These are phyloP conservation scores for Branchellion lobata DNA, from an alignment of 2,888 invertebrate genomes.

Conservation along the genomic window DNA sequence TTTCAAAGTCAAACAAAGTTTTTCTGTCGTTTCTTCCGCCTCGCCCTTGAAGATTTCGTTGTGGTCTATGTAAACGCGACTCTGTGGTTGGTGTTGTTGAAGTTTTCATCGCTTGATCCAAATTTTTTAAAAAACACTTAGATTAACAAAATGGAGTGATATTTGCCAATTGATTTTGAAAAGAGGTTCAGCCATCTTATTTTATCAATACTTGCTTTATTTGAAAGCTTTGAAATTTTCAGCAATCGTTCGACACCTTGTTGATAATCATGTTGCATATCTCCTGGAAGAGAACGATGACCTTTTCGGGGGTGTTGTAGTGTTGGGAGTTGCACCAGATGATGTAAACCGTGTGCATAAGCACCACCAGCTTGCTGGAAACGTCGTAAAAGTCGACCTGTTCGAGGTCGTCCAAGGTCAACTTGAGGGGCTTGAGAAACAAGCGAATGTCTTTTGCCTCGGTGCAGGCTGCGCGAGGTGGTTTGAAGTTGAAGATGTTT, in stretches of 20 bases:
- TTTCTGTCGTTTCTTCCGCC: conserved; percentile 84
- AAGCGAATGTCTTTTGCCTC: conserved; percentile 87
- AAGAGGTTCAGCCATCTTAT: no score
- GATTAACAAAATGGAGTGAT: no score
- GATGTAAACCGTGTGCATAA: conserved; percentile 83
- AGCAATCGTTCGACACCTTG: no score
- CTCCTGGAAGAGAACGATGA: conserved; percentile 83
- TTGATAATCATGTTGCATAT: conserved; percentile 86
- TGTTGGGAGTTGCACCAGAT: conserved; percentile 84
- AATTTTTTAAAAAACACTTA: no score
- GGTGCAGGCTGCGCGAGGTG: conserved; percentile 75
- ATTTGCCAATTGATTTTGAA: no score
- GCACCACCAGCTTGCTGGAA: conserved; percentile 72
- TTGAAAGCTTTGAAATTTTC: neutral
- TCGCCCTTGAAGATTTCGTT: conserved; percentile 90
- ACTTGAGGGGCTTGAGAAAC: conserved; percentile 79
- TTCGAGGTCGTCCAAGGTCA: conserved; percentile 74
- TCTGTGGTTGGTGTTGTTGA: conserved; percentile 69
- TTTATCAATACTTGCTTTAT: no score
- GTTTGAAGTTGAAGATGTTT: neutral
- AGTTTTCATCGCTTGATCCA: no score
- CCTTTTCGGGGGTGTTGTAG: conserved; percentile 83
- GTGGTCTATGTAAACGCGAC: conserved; percentile 83
- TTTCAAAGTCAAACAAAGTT: conserved; percentile 66
- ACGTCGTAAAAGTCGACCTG: conserved; percentile 61